A percentile compares a stretch with the other conserved stretches of the same genome.
Evolutionary conservation across 1,140 invertebrate species (phyloP).

Genomic region (Drosophila melanogaster): DNA sequence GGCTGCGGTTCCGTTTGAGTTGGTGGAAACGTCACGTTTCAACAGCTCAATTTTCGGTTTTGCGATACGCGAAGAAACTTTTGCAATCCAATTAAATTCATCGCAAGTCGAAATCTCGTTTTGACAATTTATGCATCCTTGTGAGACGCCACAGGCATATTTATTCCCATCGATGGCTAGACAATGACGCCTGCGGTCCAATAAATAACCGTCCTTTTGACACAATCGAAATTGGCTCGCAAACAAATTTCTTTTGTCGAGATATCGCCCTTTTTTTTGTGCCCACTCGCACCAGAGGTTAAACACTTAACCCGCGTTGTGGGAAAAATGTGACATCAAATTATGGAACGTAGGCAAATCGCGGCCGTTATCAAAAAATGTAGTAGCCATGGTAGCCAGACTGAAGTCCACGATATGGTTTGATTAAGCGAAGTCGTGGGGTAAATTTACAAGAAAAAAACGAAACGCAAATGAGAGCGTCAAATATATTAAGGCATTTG

Average conservation of each 20-base stretch:
- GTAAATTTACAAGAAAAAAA: no score
- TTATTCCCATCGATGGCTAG: slow-evolving; percentile 70
- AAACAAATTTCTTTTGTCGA: slow-evolving; percentile 62
- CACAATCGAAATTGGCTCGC: slow-evolving; percentile 78
- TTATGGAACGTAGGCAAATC: slow-evolving; percentile 54
- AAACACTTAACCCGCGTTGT: slow-evolving; percentile 60
- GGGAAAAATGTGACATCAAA: slow-evolving; percentile 64
- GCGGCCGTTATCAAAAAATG: slow-evolving; percentile 14
- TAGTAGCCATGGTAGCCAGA: slow-evolving; percentile 3
- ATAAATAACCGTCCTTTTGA: slow-evolving; percentile 73
- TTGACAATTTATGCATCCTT: slow-evolving; percentile 68
- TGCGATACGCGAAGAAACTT: slow-evolving; percentile 44
- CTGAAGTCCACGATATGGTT: background rate
- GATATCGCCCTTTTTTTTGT: slow-evolving; percentile 25
- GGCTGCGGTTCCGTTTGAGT: slow-evolving; percentile 36
- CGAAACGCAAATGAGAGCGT: no score
- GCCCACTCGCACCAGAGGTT: slow-evolving; percentile 51
- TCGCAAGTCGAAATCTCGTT: slow-evolving; percentile 36
- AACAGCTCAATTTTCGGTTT: slow-evolving; percentile 71
- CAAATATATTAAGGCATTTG: no score
- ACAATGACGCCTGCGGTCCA: slow-evolving; percentile 59
- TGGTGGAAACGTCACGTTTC: slow-evolving; percentile 70
- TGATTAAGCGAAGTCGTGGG: no score
- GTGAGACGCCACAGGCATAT: slow-evolving; percentile 52
- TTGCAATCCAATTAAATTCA: slow-evolving; percentile 70